Conservation (phyloP, 2,888 invertebrate species). For the Drosophila meridiana region DNA sequence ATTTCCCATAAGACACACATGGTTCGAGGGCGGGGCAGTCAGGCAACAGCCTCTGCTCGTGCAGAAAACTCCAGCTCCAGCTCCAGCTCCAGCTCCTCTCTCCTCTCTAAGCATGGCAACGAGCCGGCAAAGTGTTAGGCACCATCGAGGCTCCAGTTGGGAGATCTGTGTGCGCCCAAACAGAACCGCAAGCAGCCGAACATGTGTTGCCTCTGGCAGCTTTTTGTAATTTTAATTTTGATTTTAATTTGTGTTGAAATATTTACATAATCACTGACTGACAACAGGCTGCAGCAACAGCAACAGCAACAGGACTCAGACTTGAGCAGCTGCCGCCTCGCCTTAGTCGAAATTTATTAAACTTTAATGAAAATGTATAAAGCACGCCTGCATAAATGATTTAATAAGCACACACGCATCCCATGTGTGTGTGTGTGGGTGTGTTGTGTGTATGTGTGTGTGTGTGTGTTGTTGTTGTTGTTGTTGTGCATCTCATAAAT, state of each 20-base stretch:
- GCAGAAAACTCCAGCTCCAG: slow-evolving; percentile 19
- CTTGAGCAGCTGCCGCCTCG: slow-evolving; percentile 46
- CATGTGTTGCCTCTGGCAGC: slow-evolving; percentile 69
- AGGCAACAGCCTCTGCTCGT: slow-evolving; percentile 7
- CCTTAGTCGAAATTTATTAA: slow-evolving; percentile 65
- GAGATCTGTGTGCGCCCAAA: slow-evolving; percentile 13
- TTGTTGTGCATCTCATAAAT: slow-evolving; percentile 56
- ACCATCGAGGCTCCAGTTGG: slow-evolving; percentile 10
- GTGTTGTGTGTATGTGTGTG: slow-evolving; percentile 1
- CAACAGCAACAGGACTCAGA: slow-evolving; percentile 26
- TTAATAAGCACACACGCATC: slow-evolving; percentile 62
- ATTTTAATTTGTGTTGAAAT: slow-evolving; percentile 83
- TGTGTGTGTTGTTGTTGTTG: slow-evolving; percentile 6
- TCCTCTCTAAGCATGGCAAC: slow-evolving; percentile 52
- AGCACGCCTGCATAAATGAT: slow-evolving; percentile 77
- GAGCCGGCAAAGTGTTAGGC: slow-evolving; percentile 65
- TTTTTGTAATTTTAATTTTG: slow-evolving; percentile 83
- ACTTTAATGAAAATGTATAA: slow-evolving; percentile 81
- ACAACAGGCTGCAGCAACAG: slow-evolving; percentile 60
- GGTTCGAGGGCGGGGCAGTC: slow-evolving; percentile 3
- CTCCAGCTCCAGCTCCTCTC: slow-evolving; percentile 5
- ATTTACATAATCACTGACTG: slow-evolving; percentile 84
- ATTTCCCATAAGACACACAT: slow-evolving; percentile 78
- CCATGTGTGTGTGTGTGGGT: slow-evolving; percentile 6
- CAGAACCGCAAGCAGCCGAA: slow-evolving; percentile 53